Percentiles rank a stretch among this genome's conserved stretches.
Evolutionary conservation across 2,888 invertebrate genomes (phyloP).

Genomic region (Caenorhabditis sulstoni): DNA sequence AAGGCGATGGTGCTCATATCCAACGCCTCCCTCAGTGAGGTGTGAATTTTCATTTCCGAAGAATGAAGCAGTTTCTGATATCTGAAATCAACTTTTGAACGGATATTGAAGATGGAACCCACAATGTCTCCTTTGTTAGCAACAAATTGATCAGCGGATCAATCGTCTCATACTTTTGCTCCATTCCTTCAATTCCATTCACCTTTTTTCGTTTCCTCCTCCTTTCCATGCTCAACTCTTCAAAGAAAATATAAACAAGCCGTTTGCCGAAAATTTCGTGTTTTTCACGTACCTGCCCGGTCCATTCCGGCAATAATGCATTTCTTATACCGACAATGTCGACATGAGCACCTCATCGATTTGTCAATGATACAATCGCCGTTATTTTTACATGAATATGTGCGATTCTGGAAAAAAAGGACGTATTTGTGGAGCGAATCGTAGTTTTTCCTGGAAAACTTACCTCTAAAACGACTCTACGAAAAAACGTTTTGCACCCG

Average conservation of each 20-base stretch:
- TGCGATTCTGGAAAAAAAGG: conserved; percentile 71
- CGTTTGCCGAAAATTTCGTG: neutral
- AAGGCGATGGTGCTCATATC: conserved; percentile 58
- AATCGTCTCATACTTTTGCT: conserved; percentile 29
- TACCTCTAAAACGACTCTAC: conserved; percentile 77
- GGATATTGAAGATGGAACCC: conserved; percentile 1
- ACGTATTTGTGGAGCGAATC: no score
- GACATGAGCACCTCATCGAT: conserved; percentile 74
- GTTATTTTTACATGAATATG: conserved; percentile 78
- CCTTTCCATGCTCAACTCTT: conserved; percentile 78
- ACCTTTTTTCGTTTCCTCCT: conserved; percentile 75
- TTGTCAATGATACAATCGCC: conserved; percentile 78
- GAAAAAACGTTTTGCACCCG: conserved; percentile 78
- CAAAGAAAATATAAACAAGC: no score
- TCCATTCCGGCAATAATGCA: conserved; percentile 78
- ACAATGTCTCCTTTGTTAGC: conserved; percentile 65
- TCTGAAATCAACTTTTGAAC: conserved; percentile 28
- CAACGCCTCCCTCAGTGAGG: conserved; percentile 63
- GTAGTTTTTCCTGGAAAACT: conserved; percentile 13
- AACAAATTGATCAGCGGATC: conserved; percentile 72
- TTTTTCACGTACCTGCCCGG: conserved; percentile 61
- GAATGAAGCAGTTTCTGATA: conserved; percentile 67
- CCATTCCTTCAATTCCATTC: conserved; percentile 56
- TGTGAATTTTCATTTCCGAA: conserved; percentile 63
- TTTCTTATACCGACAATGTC: conserved; percentile 78